A percentile compares a stretch with the other conserved stretches of the same genome.
Conservation (phyloP, 2,888 invertebrate genomes). For the Tenthredo amoena region DNA sequence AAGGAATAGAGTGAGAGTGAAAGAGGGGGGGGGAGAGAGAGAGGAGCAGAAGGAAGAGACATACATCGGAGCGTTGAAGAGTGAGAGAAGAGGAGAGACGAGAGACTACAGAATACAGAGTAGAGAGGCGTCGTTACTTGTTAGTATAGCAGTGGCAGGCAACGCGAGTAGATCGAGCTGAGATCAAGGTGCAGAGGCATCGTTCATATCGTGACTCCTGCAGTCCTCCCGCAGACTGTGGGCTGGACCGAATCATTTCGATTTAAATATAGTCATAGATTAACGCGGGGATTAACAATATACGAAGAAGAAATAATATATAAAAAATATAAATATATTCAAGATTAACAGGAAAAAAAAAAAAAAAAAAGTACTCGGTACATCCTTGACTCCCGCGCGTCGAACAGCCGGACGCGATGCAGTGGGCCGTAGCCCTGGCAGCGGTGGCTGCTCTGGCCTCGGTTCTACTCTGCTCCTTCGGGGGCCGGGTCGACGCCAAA, state of each 20-base stretch:
- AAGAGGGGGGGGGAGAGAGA: neutral
- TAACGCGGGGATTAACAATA: neutral
- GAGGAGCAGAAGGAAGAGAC: conserved; percentile 53
- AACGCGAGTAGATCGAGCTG: conserved; percentile 38
- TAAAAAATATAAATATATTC: neutral
- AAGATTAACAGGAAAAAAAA: neutral
- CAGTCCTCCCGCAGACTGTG: conserved; percentile 43
- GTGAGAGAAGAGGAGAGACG: conserved; percentile 49
- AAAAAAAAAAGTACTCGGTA: neutral
- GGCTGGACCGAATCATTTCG: conserved; percentile 3
- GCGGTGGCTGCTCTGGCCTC: conserved; percentile 68
- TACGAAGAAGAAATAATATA: neutral
- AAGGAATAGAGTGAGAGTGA: conserved; percentile 54
- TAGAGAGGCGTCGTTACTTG: conserved; percentile 33
- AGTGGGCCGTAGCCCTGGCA: conserved; percentile 68
- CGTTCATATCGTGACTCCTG: conserved; percentile 41
- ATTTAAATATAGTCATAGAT: neutral
- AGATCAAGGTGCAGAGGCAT: conserved; percentile 29
- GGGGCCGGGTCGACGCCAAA: conserved; percentile 67
- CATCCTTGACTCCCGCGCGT: conserved; percentile 46
- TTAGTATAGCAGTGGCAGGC: conserved; percentile 46
- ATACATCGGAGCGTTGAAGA: conserved; percentile 52
- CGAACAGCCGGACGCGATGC: conserved; percentile 62
- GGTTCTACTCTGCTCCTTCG: conserved; percentile 66
- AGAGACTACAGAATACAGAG: conserved; percentile 55